Evolutionary conservation across 2,797 vertebrate genomes (phyloP), one percentile per base, ranked within the genome.

Genomic region (Gadopsis bispinosus): DNA sequence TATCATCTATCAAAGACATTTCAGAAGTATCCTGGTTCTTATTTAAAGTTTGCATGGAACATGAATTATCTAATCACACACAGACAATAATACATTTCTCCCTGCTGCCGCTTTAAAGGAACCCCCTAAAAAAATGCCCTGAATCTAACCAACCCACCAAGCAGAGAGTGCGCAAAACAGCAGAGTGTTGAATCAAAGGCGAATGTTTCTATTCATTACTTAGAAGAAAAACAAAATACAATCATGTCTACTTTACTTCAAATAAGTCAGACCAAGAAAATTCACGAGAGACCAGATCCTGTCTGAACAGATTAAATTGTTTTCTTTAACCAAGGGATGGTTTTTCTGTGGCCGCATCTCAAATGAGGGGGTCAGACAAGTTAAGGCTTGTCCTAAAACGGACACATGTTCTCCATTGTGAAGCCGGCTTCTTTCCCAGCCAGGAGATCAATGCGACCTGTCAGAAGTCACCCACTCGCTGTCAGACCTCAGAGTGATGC

Each of bases 361-460:
- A 85, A 90, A 91, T 87, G 83, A 81, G 75, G 81, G 60, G 80
- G 79, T 91, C 88, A 92, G 91, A 93, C 91, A 92, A 86, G 94
- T 94, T 91, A 79, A 73, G 92, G 87, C 92, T 84, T 93, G 92
- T 87, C 91, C 91, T 73, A 77, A 73, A 87, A 83, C n/a, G 80
- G 92, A 92, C 91, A 93, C 88, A 91, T 92, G 91, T 93, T 93
- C 86, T 88, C 91, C 77, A 91, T 95, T 95, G 93, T 95, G 83
- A 91, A 65, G 79, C 83, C 39, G 68, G 89, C 91, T 90, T 91
- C 90, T 94, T 91, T 90, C 89, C 90, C 90, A 93, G 91, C 92
- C 89, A 86, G 87, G 79, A 84, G 88, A 85, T 94, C 89, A 94
- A 95, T 94, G 91, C 64, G 82, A 92, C 65, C 47, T 77, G 88